Conservation (phyloP, 1,140 invertebrate genomes). For the Forficula auricularia region DNA sequence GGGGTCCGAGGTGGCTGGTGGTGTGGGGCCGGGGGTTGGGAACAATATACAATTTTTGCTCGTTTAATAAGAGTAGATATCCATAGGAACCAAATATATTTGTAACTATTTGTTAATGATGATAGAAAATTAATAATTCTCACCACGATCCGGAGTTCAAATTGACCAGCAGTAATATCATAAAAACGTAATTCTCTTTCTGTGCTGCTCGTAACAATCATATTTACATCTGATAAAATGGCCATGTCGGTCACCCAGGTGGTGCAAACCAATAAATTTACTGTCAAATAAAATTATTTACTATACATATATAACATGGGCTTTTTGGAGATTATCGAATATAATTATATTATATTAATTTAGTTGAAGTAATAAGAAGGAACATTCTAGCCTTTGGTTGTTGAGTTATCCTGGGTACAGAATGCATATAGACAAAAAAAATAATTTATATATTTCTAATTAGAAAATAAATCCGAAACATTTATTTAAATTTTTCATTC, state of each 20-base stretch:
- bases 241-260: constrained; percentile 46
- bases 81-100: background rate
- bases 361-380: background rate
- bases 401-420: no score
- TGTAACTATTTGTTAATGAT: background rate
- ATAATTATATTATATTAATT: background rate
- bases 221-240: constrained; percentile 47
- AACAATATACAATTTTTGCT: no score
- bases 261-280: constrained; percentile 30
- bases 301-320: constrained; percentile 1
- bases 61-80: no score
- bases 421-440: no score
- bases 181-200: constrained; percentile 54
- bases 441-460: no score
- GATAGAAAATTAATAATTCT: background rate
- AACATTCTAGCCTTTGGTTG: background rate
- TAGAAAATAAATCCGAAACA: no score
- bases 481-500: no score
- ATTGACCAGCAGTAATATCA: constrained; percentile 46
- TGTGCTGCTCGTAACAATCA: constrained; percentile 44
- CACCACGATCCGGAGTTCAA: constrained; percentile 18
- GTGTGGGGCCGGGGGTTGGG: no score
- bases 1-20: no score
- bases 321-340: background rate
- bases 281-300: constrained; percentile 12